Percentiles rank a stretch among this genome's conserved stretches.
phyloP scores from a whole-genome alignment of 2,888 invertebrate genomes.

The Scaptodrosophila latifasciaeformis region DNA sequence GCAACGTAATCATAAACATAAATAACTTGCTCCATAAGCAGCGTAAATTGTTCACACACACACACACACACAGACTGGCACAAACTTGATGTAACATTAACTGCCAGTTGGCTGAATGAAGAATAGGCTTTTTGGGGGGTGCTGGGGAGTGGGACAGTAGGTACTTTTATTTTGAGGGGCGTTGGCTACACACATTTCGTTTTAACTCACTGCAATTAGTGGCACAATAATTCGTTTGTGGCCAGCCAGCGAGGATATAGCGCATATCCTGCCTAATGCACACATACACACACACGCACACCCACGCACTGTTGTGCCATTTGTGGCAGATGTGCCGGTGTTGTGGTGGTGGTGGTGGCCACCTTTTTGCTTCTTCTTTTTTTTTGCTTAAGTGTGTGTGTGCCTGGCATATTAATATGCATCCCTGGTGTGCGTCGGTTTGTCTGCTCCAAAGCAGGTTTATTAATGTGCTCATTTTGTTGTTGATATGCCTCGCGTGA shows the following conservation, averaged over 20 bases:
- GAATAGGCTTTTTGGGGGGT: constrained; percentile 5
- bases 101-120: constrained; percentile 33
- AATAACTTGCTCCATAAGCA: constrained; percentile 55
- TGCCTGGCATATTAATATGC: constrained; percentile 4
- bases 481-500: constrained; percentile 5
- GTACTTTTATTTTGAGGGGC: too few relatives aligned
- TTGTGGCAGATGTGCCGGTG: constrained; percentile 33
- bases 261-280: constrained; percentile 45
- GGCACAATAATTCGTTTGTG: constrained; percentile 57
- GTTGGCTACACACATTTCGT: constrained; percentile 57
- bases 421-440: background rate
- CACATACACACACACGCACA: constrained; percentile 24
- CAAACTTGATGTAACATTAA: constrained; percentile 30
- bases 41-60: constrained; percentile 54
- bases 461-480: constrained; percentile 31
- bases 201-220: constrained; percentile 60
- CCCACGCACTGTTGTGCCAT: constrained; percentile 22
- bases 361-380: constrained; percentile 2
- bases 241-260: constrained; percentile 50
- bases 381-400: background rate
- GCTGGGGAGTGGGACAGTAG: constrained; percentile 13
- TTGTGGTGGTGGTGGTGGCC: constrained; percentile 13
- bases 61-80: constrained; percentile 19
- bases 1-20: constrained; percentile 63
- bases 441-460: constrained; percentile 8